A percentile compares a stretch with the other conserved stretches of the same genome.
phyloP scores from a whole-genome alignment of 2,113 vertebrate genomes.

The Lampris megalopsis region DNA sequence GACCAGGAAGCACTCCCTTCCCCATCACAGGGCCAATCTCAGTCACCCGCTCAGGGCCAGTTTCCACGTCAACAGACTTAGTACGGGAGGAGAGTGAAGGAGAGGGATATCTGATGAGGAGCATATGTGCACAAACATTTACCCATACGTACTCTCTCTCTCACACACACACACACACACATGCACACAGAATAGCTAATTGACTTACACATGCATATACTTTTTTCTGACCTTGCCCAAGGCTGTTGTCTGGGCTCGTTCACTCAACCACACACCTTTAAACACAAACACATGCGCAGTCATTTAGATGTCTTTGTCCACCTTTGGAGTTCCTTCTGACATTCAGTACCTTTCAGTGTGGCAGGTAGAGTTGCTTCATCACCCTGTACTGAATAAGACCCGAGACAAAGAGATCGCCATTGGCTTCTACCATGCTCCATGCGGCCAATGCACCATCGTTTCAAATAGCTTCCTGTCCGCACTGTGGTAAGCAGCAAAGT shows the following conservation, averaged over 20 bases:
- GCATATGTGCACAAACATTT: not conserved
- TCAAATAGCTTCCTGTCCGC: not conserved
- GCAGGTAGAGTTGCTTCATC: no score
- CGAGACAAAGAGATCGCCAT: no score
- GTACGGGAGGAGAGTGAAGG: conserved; percentile 11
- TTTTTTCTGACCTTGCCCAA: no score
- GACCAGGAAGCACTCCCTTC: conserved; percentile 44
- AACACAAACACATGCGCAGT: not conserved
- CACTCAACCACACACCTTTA: not conserved
- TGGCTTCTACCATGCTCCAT: not conserved
- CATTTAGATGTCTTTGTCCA: no score
- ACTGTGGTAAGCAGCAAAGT: not conserved
- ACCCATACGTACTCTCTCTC: not conserved
- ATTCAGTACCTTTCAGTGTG: no score
- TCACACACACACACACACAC: not conserved
- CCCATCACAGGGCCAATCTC: conserved; percentile 42
- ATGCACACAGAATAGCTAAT: not conserved
- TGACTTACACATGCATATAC: no score
- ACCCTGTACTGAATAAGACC: no score
- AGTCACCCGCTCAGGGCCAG: not conserved
- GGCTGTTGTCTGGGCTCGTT: no score
- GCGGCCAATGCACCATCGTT: not conserved
- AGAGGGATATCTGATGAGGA: not conserved
- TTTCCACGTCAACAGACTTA: not conserved
- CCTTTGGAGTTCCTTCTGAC: no score